phyloP scores from a whole-genome alignment of 2,797 vertebrate species.

The Cynopterus sphinx region DNA sequence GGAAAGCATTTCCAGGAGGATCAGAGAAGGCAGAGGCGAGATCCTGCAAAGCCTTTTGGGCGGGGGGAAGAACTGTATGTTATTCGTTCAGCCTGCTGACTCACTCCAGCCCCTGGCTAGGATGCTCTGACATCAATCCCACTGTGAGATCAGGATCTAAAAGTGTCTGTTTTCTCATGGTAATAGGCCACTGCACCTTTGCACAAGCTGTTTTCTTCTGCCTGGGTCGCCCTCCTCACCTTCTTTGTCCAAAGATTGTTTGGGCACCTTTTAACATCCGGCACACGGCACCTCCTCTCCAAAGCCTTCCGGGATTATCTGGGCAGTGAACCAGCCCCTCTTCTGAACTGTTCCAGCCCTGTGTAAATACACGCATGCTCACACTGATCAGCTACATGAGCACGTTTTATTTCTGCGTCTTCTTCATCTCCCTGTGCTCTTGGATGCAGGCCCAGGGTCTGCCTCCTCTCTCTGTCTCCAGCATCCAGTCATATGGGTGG shows the following conservation, averaged over 20 bases:
- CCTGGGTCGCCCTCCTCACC: background rate
- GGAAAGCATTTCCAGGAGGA: background rate
- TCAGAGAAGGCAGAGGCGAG: background rate
- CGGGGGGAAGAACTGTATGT: background rate
- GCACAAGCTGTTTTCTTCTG: background rate
- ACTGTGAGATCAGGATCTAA: background rate
- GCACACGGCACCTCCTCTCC: background rate
- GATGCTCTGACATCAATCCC: background rate
- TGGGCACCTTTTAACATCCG: background rate
- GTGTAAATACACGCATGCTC: background rate
- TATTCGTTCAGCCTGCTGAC: background rate
- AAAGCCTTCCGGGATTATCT: background rate
- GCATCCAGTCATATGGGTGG: background rate
- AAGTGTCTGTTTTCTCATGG: background rate
- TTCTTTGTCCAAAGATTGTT: background rate
- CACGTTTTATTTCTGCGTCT: background rate
- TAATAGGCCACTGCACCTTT: background rate
- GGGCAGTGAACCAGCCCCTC: background rate
- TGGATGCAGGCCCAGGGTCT: background rate
- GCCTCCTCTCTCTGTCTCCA: background rate
- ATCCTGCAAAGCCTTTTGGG: background rate
- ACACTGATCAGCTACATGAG: background rate
- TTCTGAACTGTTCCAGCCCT: background rate
- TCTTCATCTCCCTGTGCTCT: background rate
- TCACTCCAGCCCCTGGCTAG: background rate